phyloP scores from a whole-genome alignment of 2,888 invertebrate species.

The Cephalotes varians region DNA sequence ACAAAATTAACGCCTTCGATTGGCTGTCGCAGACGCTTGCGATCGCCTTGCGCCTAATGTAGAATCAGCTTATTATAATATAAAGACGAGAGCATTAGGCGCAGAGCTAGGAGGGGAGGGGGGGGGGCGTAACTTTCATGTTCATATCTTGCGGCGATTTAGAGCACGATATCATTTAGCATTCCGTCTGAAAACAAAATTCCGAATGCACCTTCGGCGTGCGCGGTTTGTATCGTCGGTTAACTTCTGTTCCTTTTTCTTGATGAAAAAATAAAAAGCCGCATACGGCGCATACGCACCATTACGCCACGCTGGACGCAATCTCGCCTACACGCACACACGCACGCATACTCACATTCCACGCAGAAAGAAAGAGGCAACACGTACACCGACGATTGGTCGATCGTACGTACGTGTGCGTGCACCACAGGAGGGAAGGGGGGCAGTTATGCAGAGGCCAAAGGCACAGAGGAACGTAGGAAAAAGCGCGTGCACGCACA shows the following conservation, averaged over 20 bases:
- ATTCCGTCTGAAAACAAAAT: not conserved
- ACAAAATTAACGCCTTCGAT: too few relatives aligned
- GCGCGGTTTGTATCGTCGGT: constrained; percentile 11
- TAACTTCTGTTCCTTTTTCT: constrained; percentile 36
- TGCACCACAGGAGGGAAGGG: constrained; percentile 34
- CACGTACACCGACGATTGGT: constrained; percentile 44
- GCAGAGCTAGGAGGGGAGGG: too few relatives aligned
- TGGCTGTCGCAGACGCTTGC: too few relatives aligned
- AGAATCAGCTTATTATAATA: too few relatives aligned
- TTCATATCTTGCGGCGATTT: not conserved
- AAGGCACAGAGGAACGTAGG: constrained; percentile 61
- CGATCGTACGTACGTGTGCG: constrained; percentile 42
- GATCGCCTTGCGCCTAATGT: too few relatives aligned
- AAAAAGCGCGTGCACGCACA: constrained; percentile 68
- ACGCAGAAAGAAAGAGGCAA: constrained; percentile 33
- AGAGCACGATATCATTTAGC: not conserved
- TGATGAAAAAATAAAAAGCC: constrained; percentile 54
- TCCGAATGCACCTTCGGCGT: not conserved
- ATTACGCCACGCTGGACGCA: constrained; percentile 63
- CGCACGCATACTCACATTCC: not conserved
- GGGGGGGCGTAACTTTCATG: not conserved
- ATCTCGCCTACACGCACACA: constrained; percentile 52
- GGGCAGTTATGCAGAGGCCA: constrained; percentile 41
- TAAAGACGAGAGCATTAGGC: not conserved
- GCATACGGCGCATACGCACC: constrained; percentile 58